Evolutionary conservation across 2,888 invertebrate species (phyloP), one percentile per base, ranked within the genome.

Genomic region (Thereva unica): DNA sequence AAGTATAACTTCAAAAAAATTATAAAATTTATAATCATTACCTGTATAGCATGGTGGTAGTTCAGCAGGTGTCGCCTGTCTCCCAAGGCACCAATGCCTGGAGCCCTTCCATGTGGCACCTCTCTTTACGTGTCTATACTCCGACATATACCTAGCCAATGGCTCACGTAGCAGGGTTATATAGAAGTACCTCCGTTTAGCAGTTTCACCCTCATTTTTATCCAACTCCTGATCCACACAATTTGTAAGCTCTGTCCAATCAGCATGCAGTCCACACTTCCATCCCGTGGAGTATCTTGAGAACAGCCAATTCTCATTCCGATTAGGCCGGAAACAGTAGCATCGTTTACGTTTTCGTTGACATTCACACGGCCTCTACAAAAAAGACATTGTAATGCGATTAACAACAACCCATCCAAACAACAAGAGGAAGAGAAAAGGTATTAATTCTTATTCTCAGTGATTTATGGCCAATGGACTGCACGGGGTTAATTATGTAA

Each of bases 201-300:
- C 87, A 6, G 87, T 86, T 66, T 89, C 88, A 4, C 92, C 92
- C 81, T 97, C 97, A 77, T 93, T 90, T 78, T 93, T 90, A 80
- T 97, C 93, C 76, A 98, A 84, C 76, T 93, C 93, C 37, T 89
- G 87, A 77, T 97, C 93, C 45, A 96, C 96, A 81, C 97, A 97
- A 73, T 86, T 86, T 7, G 93, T 95, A 72, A 99, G 82, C 83
- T 99, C 98, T 3, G 98, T 98, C 92, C 95, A 98, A 83, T 98
- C 98, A 37, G 97, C 96, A 78, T 97, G 97, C 54, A 99, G 85
- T 63, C 99, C 99, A 82, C 99, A 99, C 77, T 93, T 93, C 97
- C 97, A 97, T 72, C 97, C 97, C 37, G 95, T 97, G 59, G 96
- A 95, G 83, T 95, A 97, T 76, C 97, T 87, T 78, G 95, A 96